A percentile compares a stretch with the other conserved stretches of the same genome.
These are phyloP conservation scores for Carcina quercana DNA, from an alignment of 2,888 invertebrate species.

Conservation along the genomic window DNA sequence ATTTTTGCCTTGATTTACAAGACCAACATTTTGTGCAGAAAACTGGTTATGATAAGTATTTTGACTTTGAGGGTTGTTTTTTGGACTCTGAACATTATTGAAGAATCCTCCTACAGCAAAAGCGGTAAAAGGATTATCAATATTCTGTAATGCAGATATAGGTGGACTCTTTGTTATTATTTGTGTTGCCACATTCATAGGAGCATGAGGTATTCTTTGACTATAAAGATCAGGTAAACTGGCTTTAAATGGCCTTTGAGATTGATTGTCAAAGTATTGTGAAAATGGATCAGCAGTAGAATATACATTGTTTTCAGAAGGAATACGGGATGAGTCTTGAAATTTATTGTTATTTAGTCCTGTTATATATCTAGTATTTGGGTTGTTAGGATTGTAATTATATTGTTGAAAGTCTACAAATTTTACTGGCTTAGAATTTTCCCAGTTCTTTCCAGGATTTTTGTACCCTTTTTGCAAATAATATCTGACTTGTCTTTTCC, in stretches of 20 bases:
- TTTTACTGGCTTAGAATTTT: slow-evolving; percentile 40
- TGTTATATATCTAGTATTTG: slow-evolving; percentile 38
- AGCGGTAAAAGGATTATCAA: slow-evolving; percentile 47
- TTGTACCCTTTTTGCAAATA: slow-evolving; percentile 51
- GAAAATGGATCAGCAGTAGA: slow-evolving; percentile 42
- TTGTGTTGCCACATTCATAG: slow-evolving; percentile 44
- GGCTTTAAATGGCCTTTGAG: slow-evolving; percentile 48
- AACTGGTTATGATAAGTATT: slow-evolving; percentile 25
- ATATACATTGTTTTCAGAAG: slow-evolving; percentile 32
- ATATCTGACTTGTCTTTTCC: slow-evolving; percentile 63
- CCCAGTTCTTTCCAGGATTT: slow-evolving; percentile 44
- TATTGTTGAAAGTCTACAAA: slow-evolving; percentile 39
- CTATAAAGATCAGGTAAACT: slow-evolving; percentile 48
- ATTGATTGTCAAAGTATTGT: slow-evolving; percentile 33
- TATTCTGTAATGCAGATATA: slow-evolving; percentile 60
- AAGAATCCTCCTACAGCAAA: slow-evolving; percentile 74
- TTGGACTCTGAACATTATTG: slow-evolving; percentile 47
- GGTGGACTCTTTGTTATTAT: slow-evolving; percentile 74
- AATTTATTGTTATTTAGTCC: slow-evolving; percentile 32
- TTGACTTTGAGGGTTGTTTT: slow-evolving; percentile 15
- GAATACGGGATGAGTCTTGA: slow-evolving; percentile 29
- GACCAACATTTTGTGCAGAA: slow-evolving; percentile 24
- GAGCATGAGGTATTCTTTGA: slow-evolving; percentile 35
- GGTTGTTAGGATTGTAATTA: slow-evolving; percentile 37
- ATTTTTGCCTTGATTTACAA: slow-evolving; percentile 23